Evolutionary conservation across 2,888 invertebrate genomes (phyloP).

Genomic region (Leistus spinibarbis): DNA sequence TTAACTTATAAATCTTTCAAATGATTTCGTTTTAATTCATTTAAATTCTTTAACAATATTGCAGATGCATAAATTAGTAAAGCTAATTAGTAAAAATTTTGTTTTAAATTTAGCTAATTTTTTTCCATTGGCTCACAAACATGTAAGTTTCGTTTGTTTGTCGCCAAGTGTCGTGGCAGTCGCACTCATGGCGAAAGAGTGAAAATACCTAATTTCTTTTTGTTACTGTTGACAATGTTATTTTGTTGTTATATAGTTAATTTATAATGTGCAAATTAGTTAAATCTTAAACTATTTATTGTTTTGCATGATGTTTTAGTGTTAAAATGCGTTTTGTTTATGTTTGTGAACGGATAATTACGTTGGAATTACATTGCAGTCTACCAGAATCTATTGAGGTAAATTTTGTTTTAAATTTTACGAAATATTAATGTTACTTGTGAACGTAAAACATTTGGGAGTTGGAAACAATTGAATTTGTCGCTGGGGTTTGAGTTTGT

Average conservation of each 20-base stretch:
- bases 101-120: neutral
- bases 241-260: constrained; percentile 38
- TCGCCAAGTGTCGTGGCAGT: constrained; percentile 33
- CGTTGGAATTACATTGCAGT: constrained; percentile 38
- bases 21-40: neutral
- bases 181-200: constrained; percentile 39
- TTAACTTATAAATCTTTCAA: neutral
- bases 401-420: constrained; percentile 23
- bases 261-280: constrained; percentile 39
- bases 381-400: constrained; percentile 33
- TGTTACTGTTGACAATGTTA: constrained; percentile 39
- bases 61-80: neutral
- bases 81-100: neutral
- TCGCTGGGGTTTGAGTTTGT: neutral
- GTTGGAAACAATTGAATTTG: neutral
- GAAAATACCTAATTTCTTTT: constrained; percentile 39
- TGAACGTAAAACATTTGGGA: neutral
- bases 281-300: constrained; percentile 35
- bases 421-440: neutral
- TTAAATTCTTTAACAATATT: neutral
- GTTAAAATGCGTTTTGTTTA: constrained; percentile 53
- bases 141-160: constrained; percentile 22
- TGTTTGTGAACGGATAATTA: constrained; percentile 45
- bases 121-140: neutral
- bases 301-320: constrained; percentile 48